A percentile compares a stretch with the other conserved stretches of the same genome.
These are phyloP conservation scores for Pholis gunnellus DNA, from an alignment of 2,113 vertebrate species.

Conservation along the genomic window DNA sequence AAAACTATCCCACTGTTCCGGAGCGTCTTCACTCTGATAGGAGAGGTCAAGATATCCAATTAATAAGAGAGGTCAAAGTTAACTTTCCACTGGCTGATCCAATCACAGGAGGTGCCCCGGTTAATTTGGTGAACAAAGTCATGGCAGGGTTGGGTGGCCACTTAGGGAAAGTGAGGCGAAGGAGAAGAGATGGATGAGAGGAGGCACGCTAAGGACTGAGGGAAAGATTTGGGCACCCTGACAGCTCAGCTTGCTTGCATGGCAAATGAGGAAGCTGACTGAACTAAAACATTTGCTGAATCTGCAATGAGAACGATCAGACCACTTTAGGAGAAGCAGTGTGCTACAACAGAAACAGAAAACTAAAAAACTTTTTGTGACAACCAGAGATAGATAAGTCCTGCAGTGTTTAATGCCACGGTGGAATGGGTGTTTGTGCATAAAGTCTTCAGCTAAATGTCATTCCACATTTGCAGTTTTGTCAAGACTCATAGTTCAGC, in stretches of 20 bases:
- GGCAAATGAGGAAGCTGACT: slow-evolving; percentile 64
- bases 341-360: slow-evolving; percentile 34
- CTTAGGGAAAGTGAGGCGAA: slow-evolving; percentile 49
- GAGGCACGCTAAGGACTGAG: slow-evolving; percentile 61
- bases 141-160: slow-evolving; percentile 53
- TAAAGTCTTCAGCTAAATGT: slow-evolving; percentile 2
- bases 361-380: slow-evolving; percentile 34
- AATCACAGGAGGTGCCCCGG: slow-evolving; percentile 61
- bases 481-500: slow-evolving; percentile 15
- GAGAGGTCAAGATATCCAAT: slow-evolving; percentile 70
- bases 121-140: slow-evolving; percentile 76
- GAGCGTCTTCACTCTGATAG: slow-evolving; percentile 42
- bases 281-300: slow-evolving; percentile 68
- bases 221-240: slow-evolving; percentile 59
- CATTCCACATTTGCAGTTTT: slow-evolving; percentile 14
- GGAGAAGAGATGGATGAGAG: slow-evolving; percentile 62
- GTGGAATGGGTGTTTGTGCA: not conserved
- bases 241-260: slow-evolving; percentile 68
- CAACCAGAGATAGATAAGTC: not conserved
- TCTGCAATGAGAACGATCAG: slow-evolving; percentile 57
- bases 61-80: slow-evolving; percentile 70
- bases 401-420: slow-evolving; percentile 20
- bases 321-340: slow-evolving; percentile 32
- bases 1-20: slow-evolving; percentile 37
- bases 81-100: slow-evolving; percentile 60